These are phyloP conservation scores for Pyrochroa serraticornis DNA, from an alignment of 2,888 invertebrate genomes.

Conservation along the genomic window DNA sequence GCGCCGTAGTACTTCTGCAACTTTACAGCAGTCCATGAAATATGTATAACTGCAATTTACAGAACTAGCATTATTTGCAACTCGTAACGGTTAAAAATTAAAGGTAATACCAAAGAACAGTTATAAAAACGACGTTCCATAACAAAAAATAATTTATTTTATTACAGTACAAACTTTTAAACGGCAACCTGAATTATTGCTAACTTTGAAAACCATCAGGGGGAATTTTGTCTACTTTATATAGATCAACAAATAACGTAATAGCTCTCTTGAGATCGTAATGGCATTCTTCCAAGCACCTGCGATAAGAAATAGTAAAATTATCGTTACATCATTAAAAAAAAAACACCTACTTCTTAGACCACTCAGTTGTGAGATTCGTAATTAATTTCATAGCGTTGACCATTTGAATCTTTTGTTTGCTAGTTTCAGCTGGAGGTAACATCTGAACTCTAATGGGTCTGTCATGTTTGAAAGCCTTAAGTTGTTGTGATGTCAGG, in stretches of 20 bases:
- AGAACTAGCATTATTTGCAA: too few species aligned
- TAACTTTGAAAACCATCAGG: conserved; percentile 27
- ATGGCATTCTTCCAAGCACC: conserved; percentile 68
- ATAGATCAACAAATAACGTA: conserved; percentile 57
- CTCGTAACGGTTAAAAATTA: too few species aligned
- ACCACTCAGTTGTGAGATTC: conserved; percentile 49
- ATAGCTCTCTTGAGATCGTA: conserved; percentile 67
- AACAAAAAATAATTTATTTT: not conserved
- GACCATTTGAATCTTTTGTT: conserved; percentile 45
- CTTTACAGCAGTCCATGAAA: too few species aligned
- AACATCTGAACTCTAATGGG: conserved; percentile 28
- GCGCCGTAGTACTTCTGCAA: too few species aligned
- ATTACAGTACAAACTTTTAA: conserved; percentile 1
- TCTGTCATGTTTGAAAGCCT: conserved; percentile 44
- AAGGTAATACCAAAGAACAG: not conserved
- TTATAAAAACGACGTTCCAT: not conserved
- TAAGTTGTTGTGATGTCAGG: conserved; percentile 41
- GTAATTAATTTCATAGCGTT: conserved; percentile 46
- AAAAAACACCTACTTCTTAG: conserved; percentile 46
- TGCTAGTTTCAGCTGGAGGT: conserved; percentile 37
- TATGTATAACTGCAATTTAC: too few species aligned
- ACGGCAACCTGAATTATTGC: too few species aligned
- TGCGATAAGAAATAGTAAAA: conserved; percentile 48
- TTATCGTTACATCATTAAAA: conserved; percentile 27
- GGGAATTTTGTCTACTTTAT: conserved; percentile 53